A percentile compares a stretch with the other conserved stretches of the same genome.
These are phyloP conservation scores for Miltochrista miniata DNA, from an alignment of 2,888 invertebrate species.

Conservation along the genomic window DNA sequence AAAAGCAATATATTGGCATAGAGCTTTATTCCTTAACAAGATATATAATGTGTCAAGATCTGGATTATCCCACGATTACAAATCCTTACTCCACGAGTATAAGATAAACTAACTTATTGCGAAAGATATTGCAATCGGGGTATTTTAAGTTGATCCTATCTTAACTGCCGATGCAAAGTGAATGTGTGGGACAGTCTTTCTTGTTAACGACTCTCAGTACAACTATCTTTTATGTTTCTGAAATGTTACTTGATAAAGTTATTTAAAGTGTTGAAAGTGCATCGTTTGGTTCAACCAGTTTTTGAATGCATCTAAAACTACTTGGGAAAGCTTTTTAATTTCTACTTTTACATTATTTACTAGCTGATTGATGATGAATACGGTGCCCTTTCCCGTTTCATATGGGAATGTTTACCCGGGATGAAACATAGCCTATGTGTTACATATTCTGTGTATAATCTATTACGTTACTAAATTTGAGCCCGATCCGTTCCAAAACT, in stretches of 20 bases:
- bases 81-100: conserved; percentile 52
- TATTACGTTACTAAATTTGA: too few species aligned
- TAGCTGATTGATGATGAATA: too few species aligned
- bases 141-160: conserved; percentile 62
- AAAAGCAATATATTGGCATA: conserved; percentile 15
- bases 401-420: too few species aligned
- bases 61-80: conserved; percentile 61
- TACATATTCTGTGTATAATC: too few species aligned
- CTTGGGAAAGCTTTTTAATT: too few species aligned
- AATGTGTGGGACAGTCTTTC: conserved; percentile 66
- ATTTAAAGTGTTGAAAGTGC: conserved; percentile 14
- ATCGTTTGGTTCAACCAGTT: too few species aligned
- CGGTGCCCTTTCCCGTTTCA: too few species aligned
- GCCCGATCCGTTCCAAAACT: too few species aligned
- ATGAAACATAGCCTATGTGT: too few species aligned
- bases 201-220: conserved; percentile 60
- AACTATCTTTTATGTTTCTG: conserved; percentile 59
- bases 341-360: too few species aligned
- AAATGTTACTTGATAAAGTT: conserved; percentile 45
- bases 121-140: conserved; percentile 52
- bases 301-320: too few species aligned
- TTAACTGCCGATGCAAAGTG: conserved; percentile 59
- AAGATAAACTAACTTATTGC: conserved; percentile 51
- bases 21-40: conserved; percentile 28
- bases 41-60: conserved; percentile 46